Conservation (phyloP, 2,113 vertebrate species). For the Hyaena hyaena region DNA sequence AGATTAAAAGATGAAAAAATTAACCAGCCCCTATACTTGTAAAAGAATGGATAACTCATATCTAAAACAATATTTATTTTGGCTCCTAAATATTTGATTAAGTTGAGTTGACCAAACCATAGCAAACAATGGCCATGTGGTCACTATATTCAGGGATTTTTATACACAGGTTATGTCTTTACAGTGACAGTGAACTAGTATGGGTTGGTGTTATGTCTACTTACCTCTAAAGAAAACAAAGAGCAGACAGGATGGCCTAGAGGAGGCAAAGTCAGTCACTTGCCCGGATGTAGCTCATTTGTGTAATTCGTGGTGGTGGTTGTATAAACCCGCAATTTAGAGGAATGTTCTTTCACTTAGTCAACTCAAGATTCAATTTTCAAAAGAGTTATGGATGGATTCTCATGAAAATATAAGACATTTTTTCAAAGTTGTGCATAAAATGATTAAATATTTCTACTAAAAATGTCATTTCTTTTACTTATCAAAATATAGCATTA, state of each 20-base stretch:
- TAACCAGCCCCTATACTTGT: background rate
- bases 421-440: background rate
- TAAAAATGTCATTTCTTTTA: background rate
- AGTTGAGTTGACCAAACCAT: background rate
- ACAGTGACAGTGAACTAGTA: background rate
- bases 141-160: background rate
- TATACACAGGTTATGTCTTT: background rate
- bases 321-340: background rate
- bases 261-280: background rate
- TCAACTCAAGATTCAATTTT: background rate
- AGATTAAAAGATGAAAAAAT: background rate
- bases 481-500: background rate
- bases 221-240: background rate
- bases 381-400: background rate
- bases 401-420: background rate
- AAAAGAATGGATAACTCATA: background rate
- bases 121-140: background rate
- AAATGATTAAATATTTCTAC: background rate
- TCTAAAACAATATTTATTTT: background rate
- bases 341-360: background rate
- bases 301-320: background rate
- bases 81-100: background rate
- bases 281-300: accelerated
- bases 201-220: background rate
- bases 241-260: accelerated